phyloP scores from a whole-genome alignment of 2,888 invertebrate genomes.

The Drosophila subsilvestris region DNA sequence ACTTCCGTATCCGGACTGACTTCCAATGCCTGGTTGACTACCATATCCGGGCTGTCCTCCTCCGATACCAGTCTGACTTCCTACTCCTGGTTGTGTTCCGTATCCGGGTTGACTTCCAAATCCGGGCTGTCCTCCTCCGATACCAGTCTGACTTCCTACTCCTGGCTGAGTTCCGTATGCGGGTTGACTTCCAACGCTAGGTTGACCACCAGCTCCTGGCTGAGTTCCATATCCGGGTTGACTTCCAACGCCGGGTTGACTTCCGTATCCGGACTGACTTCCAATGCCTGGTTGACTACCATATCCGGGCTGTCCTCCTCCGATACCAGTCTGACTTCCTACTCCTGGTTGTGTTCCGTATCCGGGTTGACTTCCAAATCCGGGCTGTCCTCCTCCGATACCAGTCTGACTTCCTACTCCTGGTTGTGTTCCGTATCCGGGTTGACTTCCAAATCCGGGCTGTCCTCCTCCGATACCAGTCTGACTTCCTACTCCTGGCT shows the following conservation, averaged over 20 bases:
- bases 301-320: conserved; percentile 21
- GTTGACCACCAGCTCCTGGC: conserved; percentile 2
- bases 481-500: too few species aligned
- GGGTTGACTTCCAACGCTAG: conserved; percentile 5
- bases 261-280: conserved; percentile 14
- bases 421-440: conserved; percentile 16
- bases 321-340: too few species aligned
- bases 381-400: conserved; percentile 10
- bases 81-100: conserved; percentile 1
- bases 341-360: neutral
- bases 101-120: conserved; percentile 3
- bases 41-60: neutral
- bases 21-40: neutral
- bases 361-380: conserved; percentile 27
- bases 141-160: too few species aligned
- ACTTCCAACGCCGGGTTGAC: conserved; percentile 27
- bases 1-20: conserved; percentile 20
- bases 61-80: conserved; percentile 13
- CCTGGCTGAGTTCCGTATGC: conserved; percentile 7
- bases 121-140: neutral
- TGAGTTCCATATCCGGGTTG: conserved; percentile 19
- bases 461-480: conserved; percentile 18
- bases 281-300: neutral
- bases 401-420: too few species aligned
- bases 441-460: conserved; percentile 16